Base-by-base conservation (phyloP, 1,140 invertebrate species). In the Drosophila kepulauana region DNA sequence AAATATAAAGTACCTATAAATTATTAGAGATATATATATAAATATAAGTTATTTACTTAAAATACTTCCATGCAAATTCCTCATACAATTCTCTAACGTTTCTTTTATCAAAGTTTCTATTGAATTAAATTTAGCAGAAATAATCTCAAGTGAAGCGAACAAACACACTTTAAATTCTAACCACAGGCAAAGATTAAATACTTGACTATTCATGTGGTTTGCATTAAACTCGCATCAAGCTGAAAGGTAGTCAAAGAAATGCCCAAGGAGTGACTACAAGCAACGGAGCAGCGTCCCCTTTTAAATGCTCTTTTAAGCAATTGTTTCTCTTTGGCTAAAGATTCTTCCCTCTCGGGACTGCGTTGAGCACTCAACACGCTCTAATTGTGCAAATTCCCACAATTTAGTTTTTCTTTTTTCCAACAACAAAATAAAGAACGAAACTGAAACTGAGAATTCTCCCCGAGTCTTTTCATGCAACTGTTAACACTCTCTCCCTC, bases 301-400 rank as follows among this genome's bases (percentile, higher is more conserved):
- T 54, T 33, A 33, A 57, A 57, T 41, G 15, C 35, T 57, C 33
- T 41, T 57, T 57, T 54, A 13, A 13, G 10, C 51, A 54, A 30
- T 33, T 54, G 28, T 54, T 54, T n/a, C 54, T 20, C 7, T n/a
- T 41, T 8, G 20, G 20, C 20, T 25, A 25, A 25, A 16, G 13
- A 10, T 52, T 13, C 38, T 61, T 49, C 56, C 54, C 13, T 41
- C 16, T 41, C 20, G 20, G 54, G n/a, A 25, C 25, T 52, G 25
- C 28, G 20, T 25, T 43, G 16, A 25, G 62, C 59, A 80, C 79
- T 84, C 74, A 69, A 76, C 73, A 68, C 63, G 77, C 85, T 75
- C 85, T 89, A 89, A 89, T 89, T 89, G 85, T 89, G 86, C 86
- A 71, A 90, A 81, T 89, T 89, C 85, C 85, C 85, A 89, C 85